These are phyloP conservation scores for Conger conger DNA, from an alignment of 2,113 vertebrate species.

Conservation along the genomic window DNA sequence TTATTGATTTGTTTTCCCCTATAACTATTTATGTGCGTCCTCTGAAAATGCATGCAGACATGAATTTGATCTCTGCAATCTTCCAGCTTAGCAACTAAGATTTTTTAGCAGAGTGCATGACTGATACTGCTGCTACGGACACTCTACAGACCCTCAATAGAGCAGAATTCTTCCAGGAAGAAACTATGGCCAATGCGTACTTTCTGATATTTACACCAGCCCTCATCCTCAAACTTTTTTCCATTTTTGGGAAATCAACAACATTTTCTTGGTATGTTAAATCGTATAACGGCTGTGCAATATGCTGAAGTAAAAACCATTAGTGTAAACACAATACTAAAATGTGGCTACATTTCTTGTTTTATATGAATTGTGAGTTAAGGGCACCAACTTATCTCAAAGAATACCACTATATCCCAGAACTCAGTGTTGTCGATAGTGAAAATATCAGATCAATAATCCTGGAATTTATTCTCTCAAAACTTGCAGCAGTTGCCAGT, in stretches of 20 bases:
- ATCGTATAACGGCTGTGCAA: background rate
- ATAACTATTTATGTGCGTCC: too few species aligned
- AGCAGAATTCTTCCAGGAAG: too few species aligned
- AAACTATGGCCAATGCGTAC: too few species aligned
- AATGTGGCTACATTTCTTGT: background rate
- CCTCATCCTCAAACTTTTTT: too few species aligned
- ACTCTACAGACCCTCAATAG: too few species aligned
- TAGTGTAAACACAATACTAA: background rate
- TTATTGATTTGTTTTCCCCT: too few species aligned
- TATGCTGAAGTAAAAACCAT: background rate
- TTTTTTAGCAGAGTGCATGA: background rate
- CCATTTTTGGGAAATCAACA: background rate
- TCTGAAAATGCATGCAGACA: background rate
- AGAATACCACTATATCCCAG: background rate
- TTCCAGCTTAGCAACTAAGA: background rate
- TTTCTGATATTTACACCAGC: too few species aligned
- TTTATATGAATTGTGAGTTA: background rate
- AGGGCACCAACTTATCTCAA: background rate
- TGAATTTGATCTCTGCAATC: background rate
- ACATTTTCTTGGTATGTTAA: background rate
- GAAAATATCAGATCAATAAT: background rate
- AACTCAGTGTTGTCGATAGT: background rate
- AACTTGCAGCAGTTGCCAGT: background rate
- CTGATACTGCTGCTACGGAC: background rate
- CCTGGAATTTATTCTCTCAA: background rate